Base-by-base conservation (phyloP, 2,888 invertebrate species). In the Keiferia lycopersicella region DNA sequence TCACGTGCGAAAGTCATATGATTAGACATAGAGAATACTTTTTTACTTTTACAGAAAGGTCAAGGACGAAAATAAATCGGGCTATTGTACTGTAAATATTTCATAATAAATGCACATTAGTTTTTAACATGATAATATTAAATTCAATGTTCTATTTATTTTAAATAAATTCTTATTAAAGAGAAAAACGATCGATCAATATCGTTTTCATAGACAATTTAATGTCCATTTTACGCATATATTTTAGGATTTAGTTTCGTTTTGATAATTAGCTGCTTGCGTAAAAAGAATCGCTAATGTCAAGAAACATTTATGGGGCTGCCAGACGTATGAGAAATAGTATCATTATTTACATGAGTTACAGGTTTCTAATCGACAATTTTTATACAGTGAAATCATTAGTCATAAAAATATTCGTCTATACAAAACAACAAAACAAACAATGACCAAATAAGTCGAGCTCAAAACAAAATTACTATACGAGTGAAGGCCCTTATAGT, bases 1-100 rank as follows among this genome's bases (percentile, higher is more conserved):
- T 88, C 89, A 89, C 88, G 87, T 90, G 65, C 80, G 71, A 81
- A 83, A 88, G 87, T 91, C 91, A 91, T 89, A 90, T 91, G 91
- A 90, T 89, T 83, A 62, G 64, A 71, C 87, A 89, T 82, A 89
- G 88, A 88, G 84, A 79, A 80, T 14, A 61, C 59, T 39, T 66
- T 39, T 66, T 66, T 67, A 62, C 58, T 59, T 69, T 75, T 71
- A 71, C 68, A 68, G 59, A 69, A 77, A 80, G 79, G 74, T 83
- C 84, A 83, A 83, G 80, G 81, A 74, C 69, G 71, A 64, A 51
- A 59, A 39, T 3, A 8, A 12, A 16, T 18, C 48, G 14, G n/a
- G 45, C 7, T 18, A 16, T n/a, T 45, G 11, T n/a, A 45, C 16
- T n/a, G 14, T n/a, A n/a, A n/a, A n/a, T n/a, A n/a, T n/a, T n/a